Conservation (phyloP, 2,888 invertebrate species). For the Lithophane ornitopus region DNA sequence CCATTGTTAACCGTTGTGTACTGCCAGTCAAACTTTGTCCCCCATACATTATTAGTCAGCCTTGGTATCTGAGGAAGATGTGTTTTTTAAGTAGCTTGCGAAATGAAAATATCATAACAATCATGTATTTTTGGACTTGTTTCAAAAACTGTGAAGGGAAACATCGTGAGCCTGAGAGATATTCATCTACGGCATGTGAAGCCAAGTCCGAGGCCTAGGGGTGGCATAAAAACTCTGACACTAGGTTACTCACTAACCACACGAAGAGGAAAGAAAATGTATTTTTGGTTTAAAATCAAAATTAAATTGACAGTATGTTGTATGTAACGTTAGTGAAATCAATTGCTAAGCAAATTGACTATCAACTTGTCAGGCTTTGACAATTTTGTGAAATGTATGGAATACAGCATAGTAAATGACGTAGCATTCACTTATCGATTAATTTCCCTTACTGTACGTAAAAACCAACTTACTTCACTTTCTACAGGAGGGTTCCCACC, state of each 20-base stretch:
- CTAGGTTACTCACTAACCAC: no score
- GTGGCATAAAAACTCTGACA: no score
- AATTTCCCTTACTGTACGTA: background rate
- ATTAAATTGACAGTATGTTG: background rate
- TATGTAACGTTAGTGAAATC: background rate
- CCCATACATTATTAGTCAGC: slow-evolving; percentile 1
- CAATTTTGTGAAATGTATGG: background rate
- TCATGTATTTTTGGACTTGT: no score
- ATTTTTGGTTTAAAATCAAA: no score
- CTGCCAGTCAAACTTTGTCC: slow-evolving; percentile 54
- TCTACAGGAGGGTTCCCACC: slow-evolving; percentile 66
- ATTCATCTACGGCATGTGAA: no score
- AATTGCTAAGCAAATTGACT: background rate
- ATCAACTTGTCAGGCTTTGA: background rate
- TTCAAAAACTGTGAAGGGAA: no score
- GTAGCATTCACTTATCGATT: background rate
- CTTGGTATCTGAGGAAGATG: slow-evolving; percentile 45
- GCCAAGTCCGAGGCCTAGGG: no score
- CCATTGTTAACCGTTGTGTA: slow-evolving; percentile 55
- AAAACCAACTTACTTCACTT: slow-evolving; percentile 91
- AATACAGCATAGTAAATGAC: background rate
- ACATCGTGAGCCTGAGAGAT: no score
- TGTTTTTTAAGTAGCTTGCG: background rate
- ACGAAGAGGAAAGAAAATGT: no score
- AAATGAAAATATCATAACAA: background rate